phyloP scores from a whole-genome alignment of 2,797 vertebrate genomes.

The Botia kubotai region DNA sequence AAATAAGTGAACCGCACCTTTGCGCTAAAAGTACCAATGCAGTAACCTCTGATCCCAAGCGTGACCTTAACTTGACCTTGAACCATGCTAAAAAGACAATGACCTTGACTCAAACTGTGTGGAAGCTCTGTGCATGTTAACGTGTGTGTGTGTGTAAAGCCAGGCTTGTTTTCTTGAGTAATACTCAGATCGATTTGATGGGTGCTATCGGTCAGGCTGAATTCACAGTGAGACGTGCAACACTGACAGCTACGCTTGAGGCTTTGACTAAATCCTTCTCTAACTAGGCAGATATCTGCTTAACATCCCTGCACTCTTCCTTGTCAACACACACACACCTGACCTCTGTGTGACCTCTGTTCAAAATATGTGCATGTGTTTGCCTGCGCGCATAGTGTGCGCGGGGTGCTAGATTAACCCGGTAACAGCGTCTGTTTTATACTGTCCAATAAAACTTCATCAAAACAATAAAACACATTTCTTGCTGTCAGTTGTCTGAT shows the following conservation, averaged over 20 bases:
- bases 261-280: conserved; percentile 46
- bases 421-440: not conserved
- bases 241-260: not conserved
- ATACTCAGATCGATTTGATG: conserved; percentile 43
- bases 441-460: not conserved
- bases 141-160: not conserved
- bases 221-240: conserved; percentile 54
- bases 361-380: not conserved
- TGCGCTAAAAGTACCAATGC: not conserved
- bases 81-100: conserved; percentile 28
- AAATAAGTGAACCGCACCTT: conserved; percentile 19
- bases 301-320: conserved; percentile 48
- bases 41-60: conserved; percentile 40
- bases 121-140: not conserved
- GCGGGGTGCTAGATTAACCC: not conserved
- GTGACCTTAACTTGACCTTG: conserved; percentile 56
- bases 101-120: conserved; percentile 44
- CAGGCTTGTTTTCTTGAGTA: conserved; percentile 36
- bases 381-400: not conserved
- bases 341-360: conserved; percentile 59
- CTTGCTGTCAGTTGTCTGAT: not conserved
- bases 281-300: conserved; percentile 51
- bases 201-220: conserved; percentile 47
- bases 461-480: conserved; percentile 8
- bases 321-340: conserved; percentile 42